Conservation (phyloP, 2,888 invertebrate species). For the Epinotia bilunana region DNA sequence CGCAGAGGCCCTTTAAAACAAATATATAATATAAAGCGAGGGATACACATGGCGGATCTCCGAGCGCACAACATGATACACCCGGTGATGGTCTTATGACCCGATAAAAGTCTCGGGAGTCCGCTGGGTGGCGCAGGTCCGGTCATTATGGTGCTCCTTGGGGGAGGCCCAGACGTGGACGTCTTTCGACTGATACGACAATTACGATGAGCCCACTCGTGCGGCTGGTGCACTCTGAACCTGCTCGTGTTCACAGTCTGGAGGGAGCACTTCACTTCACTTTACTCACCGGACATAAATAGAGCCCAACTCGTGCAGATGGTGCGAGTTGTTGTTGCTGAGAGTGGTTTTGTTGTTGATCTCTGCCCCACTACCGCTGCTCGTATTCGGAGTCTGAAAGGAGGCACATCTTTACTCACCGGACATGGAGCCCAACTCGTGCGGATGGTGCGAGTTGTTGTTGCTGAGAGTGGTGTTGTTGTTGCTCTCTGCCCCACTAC, state of each 20-base stretch:
- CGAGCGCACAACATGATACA: no score
- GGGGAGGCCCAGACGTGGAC: no score
- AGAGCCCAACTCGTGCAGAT: conserved; percentile 89
- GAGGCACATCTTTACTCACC: conserved; percentile 80
- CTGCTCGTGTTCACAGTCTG: conserved; percentile 66
- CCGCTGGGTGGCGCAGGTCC: no score
- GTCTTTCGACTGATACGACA: no score
- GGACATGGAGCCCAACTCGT: conserved; percentile 92
- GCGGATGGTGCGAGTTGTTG: conserved; percentile 87
- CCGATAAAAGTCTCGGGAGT: no score
- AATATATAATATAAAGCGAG: no score
- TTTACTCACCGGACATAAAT: conserved; percentile 91
- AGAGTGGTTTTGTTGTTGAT: conserved; percentile 81
- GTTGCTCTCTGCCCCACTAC: conserved; percentile 83
- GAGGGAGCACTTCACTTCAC: conserved; percentile 46
- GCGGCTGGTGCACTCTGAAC: conserved; percentile 76
- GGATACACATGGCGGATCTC: no score
- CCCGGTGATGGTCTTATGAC: no score
- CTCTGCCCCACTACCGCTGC: conserved; percentile 82
- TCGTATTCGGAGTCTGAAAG: conserved; percentile 70
- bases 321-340: conserved; percentile 87
- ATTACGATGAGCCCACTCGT: conserved; percentile 86
- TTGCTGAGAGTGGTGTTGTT: conserved; percentile 82
- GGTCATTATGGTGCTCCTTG: no score
- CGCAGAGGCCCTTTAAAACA: no score